Evolutionary conservation across 2,888 invertebrate species (phyloP), one percentile per base, ranked within the genome.

Genomic region (Hofmannophila pseudospretella): DNA sequence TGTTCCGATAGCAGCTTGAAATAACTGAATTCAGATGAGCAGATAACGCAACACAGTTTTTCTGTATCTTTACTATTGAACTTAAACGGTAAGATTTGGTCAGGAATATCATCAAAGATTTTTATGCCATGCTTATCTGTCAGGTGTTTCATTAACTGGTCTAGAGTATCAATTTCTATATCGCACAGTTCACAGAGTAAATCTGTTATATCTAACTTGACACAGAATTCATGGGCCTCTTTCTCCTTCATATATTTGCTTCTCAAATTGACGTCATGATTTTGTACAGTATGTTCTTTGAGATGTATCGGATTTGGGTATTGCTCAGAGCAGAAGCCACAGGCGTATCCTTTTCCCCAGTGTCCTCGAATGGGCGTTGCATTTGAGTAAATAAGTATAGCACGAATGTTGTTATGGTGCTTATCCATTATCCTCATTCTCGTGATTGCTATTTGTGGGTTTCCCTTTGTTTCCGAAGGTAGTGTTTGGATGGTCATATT

Each of bases 121-220:
- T 38, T 45, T 14, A 40, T 59, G 1, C 50, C 40, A 34, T 68
- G 67, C 3, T 34, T 34, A 0, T 34, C 32, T 8, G 34, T 44
- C 2, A 67, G 37, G 36, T 67, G 65, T 2, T 46, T 44, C 2
- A 58, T 45, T 1, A 66, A 35, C 2, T 45, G 30, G 29, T 67
- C 66, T 1, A 64, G 11, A 1, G 46, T 51, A 1, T 55, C 41
- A 0, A 60, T 43, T n/a, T 9, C 12, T 3, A 12, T 16, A 0
- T 46, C 28, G 34, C 68, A 67, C 7, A 64, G 30, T 7, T 33
- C 47, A 34, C 68, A 67, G 27, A 46, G 37, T 0, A 77, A 41
- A 0, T 41, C 42, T 0, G 79, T 74, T 3, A 79, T 67, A 25
- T 80, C 79, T 1, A 78, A 40, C 54, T 71, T 71, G 1, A 69